Conservation (phyloP, 1,140 invertebrate genomes). For the Brachystomella parvula region DNA sequence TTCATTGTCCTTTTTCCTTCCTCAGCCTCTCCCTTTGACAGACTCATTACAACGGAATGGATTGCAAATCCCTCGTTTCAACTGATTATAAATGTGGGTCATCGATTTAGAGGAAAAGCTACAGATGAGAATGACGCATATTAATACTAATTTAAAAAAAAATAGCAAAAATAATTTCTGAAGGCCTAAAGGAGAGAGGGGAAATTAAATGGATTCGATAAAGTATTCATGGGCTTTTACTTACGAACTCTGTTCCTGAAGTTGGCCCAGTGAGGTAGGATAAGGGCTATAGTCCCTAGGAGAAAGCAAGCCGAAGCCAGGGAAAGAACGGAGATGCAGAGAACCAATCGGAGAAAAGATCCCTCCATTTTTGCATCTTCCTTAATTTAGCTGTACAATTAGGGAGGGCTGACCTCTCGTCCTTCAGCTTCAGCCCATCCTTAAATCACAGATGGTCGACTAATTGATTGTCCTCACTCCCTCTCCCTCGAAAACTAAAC, state of each 20-base stretch:
- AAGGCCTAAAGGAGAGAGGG: neutral
- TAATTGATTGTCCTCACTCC: neutral
- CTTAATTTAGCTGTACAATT: neutral
- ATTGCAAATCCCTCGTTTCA: too few relatives aligned
- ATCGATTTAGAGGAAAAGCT: too few relatives aligned
- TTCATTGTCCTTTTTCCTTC: too few relatives aligned
- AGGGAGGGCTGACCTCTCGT: neutral
- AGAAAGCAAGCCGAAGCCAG: slow-evolving; percentile 33
- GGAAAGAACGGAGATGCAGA: slow-evolving; percentile 32
- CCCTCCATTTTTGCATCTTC: neutral
- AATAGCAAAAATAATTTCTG: too few relatives aligned
- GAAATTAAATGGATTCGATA: neutral
- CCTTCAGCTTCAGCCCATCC: neutral
- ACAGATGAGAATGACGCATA: too few relatives aligned
- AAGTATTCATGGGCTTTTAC: slow-evolving; percentile 12
- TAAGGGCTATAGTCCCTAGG: slow-evolving; percentile 29
- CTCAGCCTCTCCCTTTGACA: too few relatives aligned
- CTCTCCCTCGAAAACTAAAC: neutral
- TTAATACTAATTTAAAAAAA: too few relatives aligned
- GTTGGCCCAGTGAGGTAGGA: slow-evolving; percentile 35
- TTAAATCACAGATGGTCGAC: neutral
- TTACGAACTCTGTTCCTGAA: slow-evolving; percentile 34
- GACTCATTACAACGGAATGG: too few relatives aligned
- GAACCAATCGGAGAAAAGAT: slow-evolving; percentile 11
- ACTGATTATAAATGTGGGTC: too few relatives aligned